A percentile compares a stretch with the other conserved stretches of the same genome.
phyloP scores from a whole-genome alignment of 2,797 vertebrate species.

The Eulemur rubriventer region DNA sequence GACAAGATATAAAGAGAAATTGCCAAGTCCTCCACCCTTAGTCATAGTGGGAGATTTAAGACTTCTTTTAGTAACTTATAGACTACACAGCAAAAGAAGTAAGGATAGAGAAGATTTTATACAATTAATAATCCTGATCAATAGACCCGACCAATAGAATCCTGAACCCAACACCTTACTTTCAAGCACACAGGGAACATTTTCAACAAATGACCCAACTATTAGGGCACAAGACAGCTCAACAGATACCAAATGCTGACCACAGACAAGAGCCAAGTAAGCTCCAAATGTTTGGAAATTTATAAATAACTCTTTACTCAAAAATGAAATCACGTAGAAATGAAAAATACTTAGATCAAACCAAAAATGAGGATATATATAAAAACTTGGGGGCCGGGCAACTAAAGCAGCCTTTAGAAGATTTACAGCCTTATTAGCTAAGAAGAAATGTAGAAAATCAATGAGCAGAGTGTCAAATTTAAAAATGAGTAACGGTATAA shows the following conservation, averaged over 20 bases:
- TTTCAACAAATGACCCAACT: background rate
- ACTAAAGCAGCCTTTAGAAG: background rate
- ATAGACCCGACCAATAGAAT: background rate
- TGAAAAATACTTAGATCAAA: background rate
- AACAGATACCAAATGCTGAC: background rate
- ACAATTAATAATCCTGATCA: background rate
- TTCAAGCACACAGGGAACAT: background rate
- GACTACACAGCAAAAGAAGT: background rate
- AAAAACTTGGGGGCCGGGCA: background rate
- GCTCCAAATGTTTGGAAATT: background rate
- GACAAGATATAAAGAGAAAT: background rate
- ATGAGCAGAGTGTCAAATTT: background rate
- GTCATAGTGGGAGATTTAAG: background rate
- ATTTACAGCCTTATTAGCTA: background rate
- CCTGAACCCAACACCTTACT: background rate
- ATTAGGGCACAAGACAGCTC: background rate
- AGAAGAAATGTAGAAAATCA: background rate
- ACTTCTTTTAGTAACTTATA: background rate
- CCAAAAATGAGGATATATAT: background rate
- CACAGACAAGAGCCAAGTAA: background rate
- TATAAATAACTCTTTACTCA: constrained; percentile 2
- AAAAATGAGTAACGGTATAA: background rate
- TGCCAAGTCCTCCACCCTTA: background rate
- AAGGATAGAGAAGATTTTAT: background rate
- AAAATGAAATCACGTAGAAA: constrained; percentile 11